These are phyloP conservation scores for Drosophila sulfurigaster DNA, from an alignment of 1,140 invertebrate species.

Conservation along the genomic window DNA sequence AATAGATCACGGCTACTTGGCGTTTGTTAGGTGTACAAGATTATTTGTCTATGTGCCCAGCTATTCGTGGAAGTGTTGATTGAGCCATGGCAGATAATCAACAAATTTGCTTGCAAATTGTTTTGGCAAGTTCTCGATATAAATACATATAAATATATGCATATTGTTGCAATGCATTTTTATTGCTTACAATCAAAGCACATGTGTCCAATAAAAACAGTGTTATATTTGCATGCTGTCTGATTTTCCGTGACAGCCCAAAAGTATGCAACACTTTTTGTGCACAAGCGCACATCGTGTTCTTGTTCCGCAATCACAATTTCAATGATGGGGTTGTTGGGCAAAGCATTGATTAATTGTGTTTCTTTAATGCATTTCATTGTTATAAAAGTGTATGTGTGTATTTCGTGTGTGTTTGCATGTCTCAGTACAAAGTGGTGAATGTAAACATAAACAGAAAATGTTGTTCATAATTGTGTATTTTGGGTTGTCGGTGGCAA, in stretches of 20 bases:
- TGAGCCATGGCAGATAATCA: conserved; percentile 22
- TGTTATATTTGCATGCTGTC: neutral
- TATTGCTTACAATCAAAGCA: neutral
- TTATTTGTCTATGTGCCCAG: neutral
- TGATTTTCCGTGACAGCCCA: neutral
- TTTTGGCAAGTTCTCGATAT: conserved; percentile 15
- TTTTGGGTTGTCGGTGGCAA: conserved; percentile 15
- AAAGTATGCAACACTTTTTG: conserved; percentile 14
- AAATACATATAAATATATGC: conserved; percentile 5
- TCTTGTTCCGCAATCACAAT: neutral
- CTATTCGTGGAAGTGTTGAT: conserved; percentile 35
- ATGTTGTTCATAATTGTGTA: conserved; percentile 14
- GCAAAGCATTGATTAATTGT: neutral
- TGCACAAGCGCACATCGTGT: neutral
- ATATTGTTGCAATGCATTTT: neutral
- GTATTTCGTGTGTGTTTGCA: neutral
- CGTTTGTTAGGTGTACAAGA: neutral
- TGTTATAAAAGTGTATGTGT: neutral
- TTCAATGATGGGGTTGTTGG: neutral
- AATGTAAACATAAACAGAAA: conserved; percentile 22
- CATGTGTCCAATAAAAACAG: neutral
- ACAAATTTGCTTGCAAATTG: conserved; percentile 11
- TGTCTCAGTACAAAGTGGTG: neutral
- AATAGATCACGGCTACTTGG: conserved; percentile 18
- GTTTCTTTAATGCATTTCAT: neutral